Evolutionary conservation across 2,888 invertebrate species (phyloP).

Genomic region (Plebejus argus): DNA sequence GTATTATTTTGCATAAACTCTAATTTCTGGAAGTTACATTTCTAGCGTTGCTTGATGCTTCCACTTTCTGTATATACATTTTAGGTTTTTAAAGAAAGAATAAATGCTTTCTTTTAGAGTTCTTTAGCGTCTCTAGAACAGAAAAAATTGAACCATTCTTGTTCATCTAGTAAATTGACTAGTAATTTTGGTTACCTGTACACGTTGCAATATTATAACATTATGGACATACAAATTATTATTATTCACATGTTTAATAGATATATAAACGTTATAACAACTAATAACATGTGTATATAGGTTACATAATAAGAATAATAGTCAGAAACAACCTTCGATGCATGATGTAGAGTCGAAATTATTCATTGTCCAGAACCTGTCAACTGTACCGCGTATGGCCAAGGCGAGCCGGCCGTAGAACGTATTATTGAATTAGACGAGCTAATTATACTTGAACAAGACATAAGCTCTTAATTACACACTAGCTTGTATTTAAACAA

Average conservation of each 20-base stretch:
- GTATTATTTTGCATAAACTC: no score
- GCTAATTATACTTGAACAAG: constrained; percentile 31
- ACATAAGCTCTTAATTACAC: constrained; percentile 26
- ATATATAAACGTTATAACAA: no score
- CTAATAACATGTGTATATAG: neutral
- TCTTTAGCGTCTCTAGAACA: no score
- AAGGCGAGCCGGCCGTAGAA: constrained; percentile 39
- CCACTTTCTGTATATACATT: no score
- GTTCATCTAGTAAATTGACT: no score
- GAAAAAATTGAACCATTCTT: no score
- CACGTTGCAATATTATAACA: no score
- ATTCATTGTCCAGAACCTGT: constrained; percentile 28
- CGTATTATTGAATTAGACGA: constrained; percentile 32
- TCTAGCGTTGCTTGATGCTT: no score
- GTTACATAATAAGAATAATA: neutral
- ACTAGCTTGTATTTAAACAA: constrained; percentile 3
- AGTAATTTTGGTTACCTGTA: no score
- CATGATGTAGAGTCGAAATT: constrained; percentile 16
- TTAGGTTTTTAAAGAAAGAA: no score
- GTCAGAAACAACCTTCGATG: constrained; percentile 8
- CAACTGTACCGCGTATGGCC: constrained; percentile 36
- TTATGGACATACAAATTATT: neutral
- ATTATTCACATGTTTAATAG: neutral
- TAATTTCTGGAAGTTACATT: no score
- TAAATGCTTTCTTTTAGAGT: no score